These are phyloP conservation scores for Mustelus asterias DNA, from an alignment of 2,113 vertebrate species.

Conservation along the genomic window DNA sequence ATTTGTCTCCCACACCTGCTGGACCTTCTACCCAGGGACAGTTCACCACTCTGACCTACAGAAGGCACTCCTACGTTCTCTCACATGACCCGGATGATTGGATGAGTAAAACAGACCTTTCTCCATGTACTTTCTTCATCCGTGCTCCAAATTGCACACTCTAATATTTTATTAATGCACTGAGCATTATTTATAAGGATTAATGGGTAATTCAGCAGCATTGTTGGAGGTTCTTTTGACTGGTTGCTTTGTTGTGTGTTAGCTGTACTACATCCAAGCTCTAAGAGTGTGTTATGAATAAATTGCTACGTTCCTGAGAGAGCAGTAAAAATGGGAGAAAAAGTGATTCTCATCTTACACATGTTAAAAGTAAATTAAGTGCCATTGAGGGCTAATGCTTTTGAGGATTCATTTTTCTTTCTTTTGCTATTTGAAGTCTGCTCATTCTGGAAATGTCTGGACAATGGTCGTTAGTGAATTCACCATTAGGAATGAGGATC, in stretches of 20 bases:
- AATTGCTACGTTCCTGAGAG: not conserved
- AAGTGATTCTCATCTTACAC: not conserved
- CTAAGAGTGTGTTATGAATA: not conserved
- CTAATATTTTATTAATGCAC: constrained; percentile 20
- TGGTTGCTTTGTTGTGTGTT: not conserved
- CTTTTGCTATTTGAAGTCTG: not conserved
- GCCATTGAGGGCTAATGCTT: not conserved
- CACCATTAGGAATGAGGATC: not conserved
- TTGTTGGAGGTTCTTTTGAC: not conserved
- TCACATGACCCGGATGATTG: not conserved
- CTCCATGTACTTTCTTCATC: not conserved
- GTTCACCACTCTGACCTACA: not conserved
- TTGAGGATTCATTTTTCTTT: not conserved
- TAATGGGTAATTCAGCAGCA: not conserved
- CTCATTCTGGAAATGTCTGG: not conserved
- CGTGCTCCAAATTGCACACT: not conserved
- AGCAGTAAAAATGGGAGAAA: constrained; percentile 1
- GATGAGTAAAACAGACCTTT: not conserved
- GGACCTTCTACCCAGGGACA: not conserved
- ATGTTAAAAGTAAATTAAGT: constrained; percentile 18
- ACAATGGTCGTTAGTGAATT: not conserved
- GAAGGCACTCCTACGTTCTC: not conserved
- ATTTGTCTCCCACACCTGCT: not conserved
- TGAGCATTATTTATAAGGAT: constrained; percentile 27
- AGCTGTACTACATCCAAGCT: not conserved